Base-by-base conservation (phyloP, 2,888 invertebrate genomes). In the Archaeoteleia sp. region DNA sequence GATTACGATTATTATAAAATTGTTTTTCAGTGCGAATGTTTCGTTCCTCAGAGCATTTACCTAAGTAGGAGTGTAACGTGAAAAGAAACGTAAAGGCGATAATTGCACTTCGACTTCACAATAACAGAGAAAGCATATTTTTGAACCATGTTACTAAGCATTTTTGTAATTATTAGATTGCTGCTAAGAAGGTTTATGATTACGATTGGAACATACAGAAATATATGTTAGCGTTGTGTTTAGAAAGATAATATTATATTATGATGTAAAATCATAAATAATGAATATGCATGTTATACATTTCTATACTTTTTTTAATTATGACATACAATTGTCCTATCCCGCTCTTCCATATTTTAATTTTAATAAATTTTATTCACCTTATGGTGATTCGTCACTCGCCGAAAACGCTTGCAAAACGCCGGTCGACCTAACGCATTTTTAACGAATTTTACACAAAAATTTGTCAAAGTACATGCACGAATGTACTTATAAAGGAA, bases 201-300 rank as follows among this genome's bases (percentile, higher is more conserved):
- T 74, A 72, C 58, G 62, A 78, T 74, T 74, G 74, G 70, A 77
- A 74, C 65, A 72, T 78, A 77, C 76, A 80, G 78, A 80, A 79
- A 70, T 80, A 80, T 80, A 82, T 80, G 72, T 79, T 80, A 81
- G 82, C 74, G 79, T 81, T 82, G 77, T 82, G 82, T 83, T 83
- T 82, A 79, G 78, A 81, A 74, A 80, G 70, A 81, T 80, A 81
- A 81, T 83, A 81, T 82, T 83, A 81, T 83, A 80, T 81, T 80
- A 81, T 81, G 76, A 80, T 79, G 79, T 76, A 73, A 74, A 74
- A 80, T 80, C 77, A 77, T 81, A 77, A 81, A 79, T 78, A 81
- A 81, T 83, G 75, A 82, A 81, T 80, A 81, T 78, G 74, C 77
- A 79, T 79, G 81, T 81, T 81, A 80, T 80, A 75, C 74, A 80